These are phyloP conservation scores for Dorcus hopei DNA, from an alignment of 2,888 invertebrate species.

Conservation along the genomic window DNA sequence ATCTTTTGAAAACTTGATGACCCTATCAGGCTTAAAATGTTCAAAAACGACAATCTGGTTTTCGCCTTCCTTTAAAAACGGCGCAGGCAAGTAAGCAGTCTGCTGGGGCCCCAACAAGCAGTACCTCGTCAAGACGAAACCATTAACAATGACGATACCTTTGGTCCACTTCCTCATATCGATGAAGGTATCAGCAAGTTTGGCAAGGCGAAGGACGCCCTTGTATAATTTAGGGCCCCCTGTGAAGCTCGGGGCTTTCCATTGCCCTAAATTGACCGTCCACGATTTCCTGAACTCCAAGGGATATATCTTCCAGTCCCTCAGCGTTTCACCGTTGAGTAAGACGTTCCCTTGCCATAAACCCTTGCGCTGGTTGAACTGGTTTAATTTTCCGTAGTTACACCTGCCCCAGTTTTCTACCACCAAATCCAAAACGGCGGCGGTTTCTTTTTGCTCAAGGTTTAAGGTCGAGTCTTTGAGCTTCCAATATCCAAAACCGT, in stretches of 20 bases:
- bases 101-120: slow-evolving; percentile 80
- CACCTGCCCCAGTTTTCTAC: slow-evolving; percentile 81
- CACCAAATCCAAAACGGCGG: slow-evolving; percentile 46
- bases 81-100: slow-evolving; percentile 76
- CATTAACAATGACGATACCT: slow-evolving; percentile 78
- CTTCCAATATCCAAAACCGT: slow-evolving; percentile 48
- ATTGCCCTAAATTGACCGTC: slow-evolving; percentile 37
- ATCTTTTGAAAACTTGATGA: slow-evolving; percentile 29
- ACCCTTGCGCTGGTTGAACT: slow-evolving; percentile 48
- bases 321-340: slow-evolving; percentile 45
- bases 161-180: slow-evolving; percentile 76
- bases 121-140: slow-evolving; percentile 79
- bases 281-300: slow-evolving; percentile 53
- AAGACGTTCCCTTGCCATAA: slow-evolving; percentile 48
- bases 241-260: slow-evolving; percentile 25
- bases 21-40: slow-evolving; percentile 29
- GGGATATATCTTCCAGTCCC: slow-evolving; percentile 51
- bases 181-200: slow-evolving; percentile 62
- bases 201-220: slow-evolving; percentile 38
- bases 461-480: slow-evolving; percentile 36
- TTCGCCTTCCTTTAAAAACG: slow-evolving; percentile 59
- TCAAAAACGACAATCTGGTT: slow-evolving; percentile 40
- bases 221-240: slow-evolving; percentile 56
- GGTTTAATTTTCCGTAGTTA: slow-evolving; percentile 50
- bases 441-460: slow-evolving; percentile 30